Base-by-base conservation (phyloP, 1,140 invertebrate genomes). In the Planococcus citri region DNA sequence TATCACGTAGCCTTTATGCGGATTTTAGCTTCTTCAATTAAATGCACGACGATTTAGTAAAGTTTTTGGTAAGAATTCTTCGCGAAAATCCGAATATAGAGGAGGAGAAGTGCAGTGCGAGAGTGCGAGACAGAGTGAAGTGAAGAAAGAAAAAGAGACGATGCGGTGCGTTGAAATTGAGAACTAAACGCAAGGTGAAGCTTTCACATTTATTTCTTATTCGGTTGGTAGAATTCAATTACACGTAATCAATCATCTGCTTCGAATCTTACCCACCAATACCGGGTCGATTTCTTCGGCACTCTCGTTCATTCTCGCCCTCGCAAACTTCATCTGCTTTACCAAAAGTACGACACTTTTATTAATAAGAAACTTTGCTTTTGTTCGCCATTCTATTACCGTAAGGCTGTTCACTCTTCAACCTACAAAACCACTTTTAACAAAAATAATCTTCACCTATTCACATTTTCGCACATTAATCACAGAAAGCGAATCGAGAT, bases 361-460 rank as follows among this genome's bases (percentile, higher is more conserved):
- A 64, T 64, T 64, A 64, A 64, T 64, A 64, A 64, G 60, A 64
- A 64, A 64, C 60, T 64, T 64, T 64, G 60, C 60, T 64, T 64
- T 64, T 64, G 60, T 64, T 64, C 60, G 60, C 60, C 60, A 64
- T 64, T 64, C 60, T 27, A 24, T 25, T 64, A 64, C 60, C 2
- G 21, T 24, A 64, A 64, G 21, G 20, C 10, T 64, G 60, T 64
- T 24, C 21, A 20, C 60, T 64, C 60, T 64, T 64, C 60, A 64
- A 64, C 60, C 60, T 24, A 25, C 60, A 25, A 64, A 64, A 64
- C 60, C 60, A 64, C 60, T 64, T 64, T 64, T 64, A 64, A 64
- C 60, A 64, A 64, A 64, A 64, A 64, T 64, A 64, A 64, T 64
- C 60, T 64, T 64, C 60, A 64, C 60, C 60, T 64, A 64, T 64